Evolutionary conservation across 1,140 invertebrate species (phyloP).

Genomic region (Zaprionus taronus): DNA sequence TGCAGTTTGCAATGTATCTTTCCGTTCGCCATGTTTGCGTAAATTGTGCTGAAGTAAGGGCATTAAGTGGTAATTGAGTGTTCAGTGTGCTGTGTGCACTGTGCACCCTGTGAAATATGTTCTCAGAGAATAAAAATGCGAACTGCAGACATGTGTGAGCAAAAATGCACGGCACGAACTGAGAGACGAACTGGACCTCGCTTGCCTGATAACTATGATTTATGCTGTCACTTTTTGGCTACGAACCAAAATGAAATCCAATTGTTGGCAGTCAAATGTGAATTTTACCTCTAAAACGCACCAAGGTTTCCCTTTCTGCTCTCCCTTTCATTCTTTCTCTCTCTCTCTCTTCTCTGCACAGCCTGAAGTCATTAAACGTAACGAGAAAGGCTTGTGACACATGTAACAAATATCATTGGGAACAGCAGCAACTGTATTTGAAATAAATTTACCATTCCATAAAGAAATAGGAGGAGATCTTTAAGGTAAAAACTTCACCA

Average conservation of each 20-base stretch:
- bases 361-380: background rate
- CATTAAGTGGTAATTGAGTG: slow-evolving; percentile 78
- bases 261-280: slow-evolving; percentile 21
- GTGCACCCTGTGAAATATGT: slow-evolving; percentile 59
- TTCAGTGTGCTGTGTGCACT: slow-evolving; percentile 39
- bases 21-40: slow-evolving; percentile 59
- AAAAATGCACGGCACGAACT: background rate
- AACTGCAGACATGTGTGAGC: slow-evolving; percentile 31
- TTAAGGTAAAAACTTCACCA: background rate
- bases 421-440: background rate
- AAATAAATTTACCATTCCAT: background rate
- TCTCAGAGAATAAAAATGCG: slow-evolving; percentile 9
- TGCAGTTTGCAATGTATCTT: slow-evolving; percentile 4
- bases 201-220: slow-evolving; percentile 55
- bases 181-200: background rate
- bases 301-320: background rate
- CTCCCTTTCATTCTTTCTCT: background rate
- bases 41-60: slow-evolving; percentile 75
- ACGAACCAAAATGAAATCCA: slow-evolving; percentile 42
- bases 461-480: background rate
- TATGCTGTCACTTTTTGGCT: slow-evolving; percentile 51
- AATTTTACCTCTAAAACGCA: background rate
- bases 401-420: background rate
- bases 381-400: background rate
- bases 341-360: background rate